Conservation (phyloP, 2,797 vertebrate genomes). For the Coregonus ussuriensis region DNA sequence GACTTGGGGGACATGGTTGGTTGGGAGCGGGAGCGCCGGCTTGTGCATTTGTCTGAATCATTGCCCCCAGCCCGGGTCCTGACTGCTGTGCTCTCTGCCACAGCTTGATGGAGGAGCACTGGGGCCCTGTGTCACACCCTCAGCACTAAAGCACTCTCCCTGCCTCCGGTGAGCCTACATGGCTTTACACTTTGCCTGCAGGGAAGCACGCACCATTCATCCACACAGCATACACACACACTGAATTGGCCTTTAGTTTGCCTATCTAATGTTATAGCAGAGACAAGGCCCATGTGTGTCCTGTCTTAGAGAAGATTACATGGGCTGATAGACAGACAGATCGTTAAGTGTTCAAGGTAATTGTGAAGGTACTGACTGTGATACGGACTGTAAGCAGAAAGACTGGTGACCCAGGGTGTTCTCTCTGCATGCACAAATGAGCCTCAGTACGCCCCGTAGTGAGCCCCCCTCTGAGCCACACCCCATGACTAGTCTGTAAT, state of each 20-base stretch:
- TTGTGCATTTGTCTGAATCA: conserved; percentile 58
- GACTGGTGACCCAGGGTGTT: too few relatives aligned
- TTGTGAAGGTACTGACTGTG: neutral
- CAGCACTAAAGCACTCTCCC: conserved; percentile 57
- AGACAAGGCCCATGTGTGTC: neutral
- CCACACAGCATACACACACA: neutral
- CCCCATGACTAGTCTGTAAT: conserved; percentile 9
- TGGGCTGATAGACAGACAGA: neutral
- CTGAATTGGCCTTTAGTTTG: neutral
- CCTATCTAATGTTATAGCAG: conserved; percentile 12
- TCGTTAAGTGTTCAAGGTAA: neutral
- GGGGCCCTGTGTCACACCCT: conserved; percentile 55
- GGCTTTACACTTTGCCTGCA: conserved; percentile 9
- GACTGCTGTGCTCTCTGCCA: conserved; percentile 29
- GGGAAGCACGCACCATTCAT: neutral
- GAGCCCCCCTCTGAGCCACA: neutral
- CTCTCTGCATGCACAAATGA: neutral
- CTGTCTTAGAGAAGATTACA: neutral
- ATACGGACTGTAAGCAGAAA: neutral
- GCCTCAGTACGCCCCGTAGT: neutral
- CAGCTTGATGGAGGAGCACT: conserved; percentile 60
- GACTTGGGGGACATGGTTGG: conserved; percentile 29
- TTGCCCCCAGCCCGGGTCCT: conserved; percentile 37
- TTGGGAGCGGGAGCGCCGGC: conserved; percentile 20
- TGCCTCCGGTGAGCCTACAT: conserved; percentile 55